These are phyloP conservation scores for Peromyscus maniculatus DNA, from an alignment of 2,113 vertebrate genomes.

Conservation along the genomic window DNA sequence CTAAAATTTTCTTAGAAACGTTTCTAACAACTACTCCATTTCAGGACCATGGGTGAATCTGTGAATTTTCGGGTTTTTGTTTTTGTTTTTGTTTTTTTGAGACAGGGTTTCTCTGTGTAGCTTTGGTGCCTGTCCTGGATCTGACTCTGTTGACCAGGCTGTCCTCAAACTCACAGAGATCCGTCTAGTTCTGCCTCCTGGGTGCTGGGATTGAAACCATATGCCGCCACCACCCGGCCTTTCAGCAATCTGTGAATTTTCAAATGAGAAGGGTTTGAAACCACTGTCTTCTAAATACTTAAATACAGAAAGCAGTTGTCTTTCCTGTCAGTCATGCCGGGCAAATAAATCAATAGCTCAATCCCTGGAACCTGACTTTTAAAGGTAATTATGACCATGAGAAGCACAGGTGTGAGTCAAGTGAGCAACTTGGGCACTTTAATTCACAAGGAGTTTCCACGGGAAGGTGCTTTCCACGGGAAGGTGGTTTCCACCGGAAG, in stretches of 20 bases:
- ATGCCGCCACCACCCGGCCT: no score
- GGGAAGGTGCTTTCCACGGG: not conserved
- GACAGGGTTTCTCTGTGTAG: no score
- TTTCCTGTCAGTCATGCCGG: slow-evolving; percentile 35
- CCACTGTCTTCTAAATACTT: slow-evolving; percentile 7
- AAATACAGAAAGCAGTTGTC: not conserved
- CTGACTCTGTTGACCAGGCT: no score
- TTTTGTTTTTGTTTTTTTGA: no score
- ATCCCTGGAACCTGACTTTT: not conserved
- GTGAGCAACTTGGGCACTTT: not conserved
- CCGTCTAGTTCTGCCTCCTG: no score
- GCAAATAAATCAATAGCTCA: slow-evolving; percentile 51
- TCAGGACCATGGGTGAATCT: not conserved
- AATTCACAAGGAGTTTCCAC: not conserved
- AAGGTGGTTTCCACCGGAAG: not conserved
- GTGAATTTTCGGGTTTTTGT: not conserved
- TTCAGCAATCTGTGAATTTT: not conserved
- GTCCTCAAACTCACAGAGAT: no score
- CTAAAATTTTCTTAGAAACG: not conserved
- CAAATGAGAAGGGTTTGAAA: not conserved
- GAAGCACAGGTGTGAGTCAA: slow-evolving; percentile 63
- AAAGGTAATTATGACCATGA: slow-evolving; percentile 14
- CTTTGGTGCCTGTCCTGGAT: no score
- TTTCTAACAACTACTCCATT: slow-evolving; percentile 26
- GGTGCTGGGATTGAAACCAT: no score